A percentile compares a stretch with the other conserved stretches of the same genome.
phyloP scores from a whole-genome alignment of 2,888 invertebrate genomes.

The Idaea biselata region DNA sequence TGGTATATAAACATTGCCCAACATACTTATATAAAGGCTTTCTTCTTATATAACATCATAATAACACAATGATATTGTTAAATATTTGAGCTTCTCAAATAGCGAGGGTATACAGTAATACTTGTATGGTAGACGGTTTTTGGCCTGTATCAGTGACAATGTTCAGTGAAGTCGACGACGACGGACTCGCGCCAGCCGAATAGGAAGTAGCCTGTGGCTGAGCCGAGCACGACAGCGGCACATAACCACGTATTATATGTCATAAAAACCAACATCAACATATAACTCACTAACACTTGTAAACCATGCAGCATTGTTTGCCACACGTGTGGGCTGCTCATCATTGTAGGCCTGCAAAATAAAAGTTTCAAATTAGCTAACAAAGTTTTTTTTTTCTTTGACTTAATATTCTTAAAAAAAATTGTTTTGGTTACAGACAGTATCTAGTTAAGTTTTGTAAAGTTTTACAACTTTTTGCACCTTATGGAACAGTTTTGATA shows the following conservation, averaged over 20 bases:
- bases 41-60: slow-evolving; percentile 66
- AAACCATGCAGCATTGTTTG: slow-evolving; percentile 94
- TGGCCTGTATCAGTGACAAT: slow-evolving; percentile 88
- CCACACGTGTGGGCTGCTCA: slow-evolving; percentile 89
- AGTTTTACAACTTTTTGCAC: too few species aligned
- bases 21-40: slow-evolving; percentile 55
- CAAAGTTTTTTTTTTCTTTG: neutral
- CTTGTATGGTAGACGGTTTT: slow-evolving; percentile 35
- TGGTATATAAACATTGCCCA: slow-evolving; percentile 69
- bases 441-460: too few species aligned
- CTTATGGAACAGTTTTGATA: too few species aligned
- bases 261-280: slow-evolving; percentile 98
- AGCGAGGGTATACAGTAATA: slow-evolving; percentile 54
- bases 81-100: slow-evolving; percentile 57
- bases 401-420: neutral
- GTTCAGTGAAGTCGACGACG: slow-evolving; percentile 96
- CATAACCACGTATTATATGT: slow-evolving; percentile 98
- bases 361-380: slow-evolving; percentile 8
- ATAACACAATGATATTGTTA: slow-evolving; percentile 58
- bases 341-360: slow-evolving; percentile 88
- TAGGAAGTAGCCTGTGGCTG: slow-evolving; percentile 94
- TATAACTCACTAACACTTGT: slow-evolving; percentile 94
- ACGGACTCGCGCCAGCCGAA: slow-evolving; percentile 98
- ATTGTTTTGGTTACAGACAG: too few species aligned
- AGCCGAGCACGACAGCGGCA: slow-evolving; percentile 92